Conservation (phyloP, 2,797 vertebrate species). For the Sebastes taczanowskii region DNA sequence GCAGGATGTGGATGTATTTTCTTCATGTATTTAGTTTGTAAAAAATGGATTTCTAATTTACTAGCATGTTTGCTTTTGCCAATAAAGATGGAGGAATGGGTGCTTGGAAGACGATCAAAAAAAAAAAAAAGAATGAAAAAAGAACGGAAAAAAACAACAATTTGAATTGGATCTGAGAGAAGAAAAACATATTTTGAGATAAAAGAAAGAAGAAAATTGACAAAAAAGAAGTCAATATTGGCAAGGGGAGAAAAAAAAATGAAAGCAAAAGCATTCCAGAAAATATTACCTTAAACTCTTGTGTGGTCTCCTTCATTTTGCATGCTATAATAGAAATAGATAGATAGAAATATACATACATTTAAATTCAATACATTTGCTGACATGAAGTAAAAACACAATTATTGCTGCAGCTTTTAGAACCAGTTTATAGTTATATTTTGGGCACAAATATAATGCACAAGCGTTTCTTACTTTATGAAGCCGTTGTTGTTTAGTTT, state of each 20-base stretch:
- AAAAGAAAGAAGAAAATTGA: slow-evolving; percentile 46
- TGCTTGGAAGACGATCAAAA: slow-evolving; percentile 59
- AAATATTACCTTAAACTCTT: slow-evolving; percentile 82
- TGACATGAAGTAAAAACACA: neutral
- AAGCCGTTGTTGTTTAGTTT: slow-evolving; percentile 81
- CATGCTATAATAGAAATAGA: neutral
- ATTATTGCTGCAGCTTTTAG: neutral
- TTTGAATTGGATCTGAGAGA: slow-evolving; percentile 60
- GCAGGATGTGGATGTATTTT: slow-evolving; percentile 98
- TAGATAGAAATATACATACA: neutral
- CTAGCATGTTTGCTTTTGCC: slow-evolving; percentile 98
- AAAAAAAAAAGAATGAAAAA: slow-evolving; percentile 45
- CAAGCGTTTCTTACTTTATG: slow-evolving; percentile 82
- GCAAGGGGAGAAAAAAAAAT: slow-evolving; percentile 29
- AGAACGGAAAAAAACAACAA: slow-evolving; percentile 29
- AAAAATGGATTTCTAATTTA: slow-evolving; percentile 94
- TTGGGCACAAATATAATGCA: slow-evolving; percentile 67
- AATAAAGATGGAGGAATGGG: slow-evolving; percentile 98
- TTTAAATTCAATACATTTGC: no score
- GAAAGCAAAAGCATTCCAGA: slow-evolving; percentile 89
- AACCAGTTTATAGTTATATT: neutral
- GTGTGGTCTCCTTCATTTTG: slow-evolving; percentile 72
- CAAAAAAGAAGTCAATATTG: slow-evolving; percentile 61
- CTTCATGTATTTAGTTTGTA: slow-evolving; percentile 94
- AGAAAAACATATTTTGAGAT: slow-evolving; percentile 35